Evolutionary conservation across 2,113 vertebrate species (phyloP).

Genomic region (Tinamus guttatus): DNA sequence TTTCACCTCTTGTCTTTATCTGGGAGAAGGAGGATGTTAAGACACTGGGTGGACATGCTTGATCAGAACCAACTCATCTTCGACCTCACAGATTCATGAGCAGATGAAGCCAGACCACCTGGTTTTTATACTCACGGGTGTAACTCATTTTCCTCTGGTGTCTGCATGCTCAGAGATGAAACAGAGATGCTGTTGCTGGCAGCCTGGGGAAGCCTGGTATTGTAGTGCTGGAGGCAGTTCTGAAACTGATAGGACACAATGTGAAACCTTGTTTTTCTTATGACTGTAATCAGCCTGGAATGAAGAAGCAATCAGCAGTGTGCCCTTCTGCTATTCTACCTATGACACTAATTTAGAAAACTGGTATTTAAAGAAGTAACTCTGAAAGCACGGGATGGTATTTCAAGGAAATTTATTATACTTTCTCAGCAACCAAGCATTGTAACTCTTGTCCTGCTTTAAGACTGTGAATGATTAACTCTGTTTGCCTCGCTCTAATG

Average conservation of each 20-base stretch:
- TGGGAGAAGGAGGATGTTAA: not conserved
- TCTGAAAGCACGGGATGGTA: not conserved
- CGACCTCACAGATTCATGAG: not conserved
- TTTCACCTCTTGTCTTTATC: not conserved
- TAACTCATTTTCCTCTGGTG: accelerated
- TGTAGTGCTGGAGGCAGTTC: not conserved
- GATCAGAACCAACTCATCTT: not conserved
- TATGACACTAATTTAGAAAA: not conserved
- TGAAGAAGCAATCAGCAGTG: not conserved
- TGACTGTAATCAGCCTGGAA: not conserved
- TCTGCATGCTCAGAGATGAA: not conserved
- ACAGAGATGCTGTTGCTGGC: not conserved
- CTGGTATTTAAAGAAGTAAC: not conserved
- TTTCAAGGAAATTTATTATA: slow-evolving; percentile 2
- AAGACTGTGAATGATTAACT: slow-evolving; percentile 41
- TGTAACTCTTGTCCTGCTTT: not conserved
- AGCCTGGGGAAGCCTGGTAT: not conserved
- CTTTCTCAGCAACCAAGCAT: not conserved
- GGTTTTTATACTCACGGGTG: not conserved
- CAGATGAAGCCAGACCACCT: not conserved
- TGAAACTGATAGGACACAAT: not conserved
- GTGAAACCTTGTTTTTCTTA: not conserved
- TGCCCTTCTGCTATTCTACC: not conserved
- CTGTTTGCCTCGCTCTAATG: not conserved
- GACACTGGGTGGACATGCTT: not conserved